Base-by-base conservation (phyloP, 1,140 invertebrate genomes). In the Zaprionus taronus region DNA sequence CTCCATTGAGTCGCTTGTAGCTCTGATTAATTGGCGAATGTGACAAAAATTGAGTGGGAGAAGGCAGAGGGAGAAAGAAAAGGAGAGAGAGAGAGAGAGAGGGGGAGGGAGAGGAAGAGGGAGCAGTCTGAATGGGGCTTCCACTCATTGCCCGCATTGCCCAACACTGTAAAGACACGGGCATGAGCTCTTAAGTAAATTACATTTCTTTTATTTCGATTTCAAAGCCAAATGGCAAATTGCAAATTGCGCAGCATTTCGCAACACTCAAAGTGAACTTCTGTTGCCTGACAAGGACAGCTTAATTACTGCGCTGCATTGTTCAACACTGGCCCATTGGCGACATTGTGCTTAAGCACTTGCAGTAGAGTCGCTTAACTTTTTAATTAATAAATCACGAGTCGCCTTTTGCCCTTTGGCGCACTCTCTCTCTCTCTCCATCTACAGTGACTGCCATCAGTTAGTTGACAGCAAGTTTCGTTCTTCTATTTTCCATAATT, bases 21-120 rank as follows among this genome's bases (percentile, higher is more conserved):
- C 67, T 64, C 67, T 71, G 72, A 75, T 75, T 75, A 75, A 75
- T 71, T 75, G 72, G 67, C 51, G 36, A 63, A 57, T 56, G 66
- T 53, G 56, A 26, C 63, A 72, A 72, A 57, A 57, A 51, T 51
- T 57, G 20, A 7, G 17, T 22, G 72, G 20, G 38, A 26, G 22
- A 31, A 34, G 31, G n/a, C n/a, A 11, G 7, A 20, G 7, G 2
- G n/a, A n/a, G 6, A 44, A 6, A 44, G 15, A 6, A 3, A n/a
- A 1, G 15, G 2, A n/a, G n/a, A 28, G 6, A 9, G n/a, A 44
- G 38, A 2, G 15, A 2, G 5, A 15, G 38, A n/a, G 38, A 4
- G n/a, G n/a, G n/a, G n/a, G n/a, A n/a, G n/a, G n/a, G n/a, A n/a
- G 2, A 15, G 5, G 14, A 0, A 6, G 41, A 9, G n/a, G 15